Base-by-base conservation (phyloP, 2,113 vertebrate species). In the Entelurus aequoreus region DNA sequence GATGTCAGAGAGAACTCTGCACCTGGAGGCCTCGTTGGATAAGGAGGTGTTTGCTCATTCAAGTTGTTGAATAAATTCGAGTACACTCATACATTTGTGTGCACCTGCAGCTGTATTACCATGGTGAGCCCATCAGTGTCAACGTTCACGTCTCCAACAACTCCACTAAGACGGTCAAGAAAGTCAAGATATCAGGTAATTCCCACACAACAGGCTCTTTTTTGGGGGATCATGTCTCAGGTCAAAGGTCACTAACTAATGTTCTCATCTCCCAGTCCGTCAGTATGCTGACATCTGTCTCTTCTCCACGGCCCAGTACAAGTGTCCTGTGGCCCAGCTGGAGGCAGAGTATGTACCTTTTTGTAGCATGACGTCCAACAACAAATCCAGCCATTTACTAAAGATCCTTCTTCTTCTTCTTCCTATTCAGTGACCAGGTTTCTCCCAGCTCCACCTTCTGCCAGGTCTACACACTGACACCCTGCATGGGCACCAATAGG, bases 201-300 rank as follows among this genome's bases (percentile, higher is more conserved):
- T 15, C 11, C 62, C 1, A 28, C 28, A 28, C 28, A 11, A 46
- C 42, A 46, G 11, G 42, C 42, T 46, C 11, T 46, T 46, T 51
- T 21, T 53, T 53, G 15, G 28, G 28, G 4, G 28, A 51, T 51
- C 15, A 51, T 53, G 4, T 52, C 2, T 16, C 2, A 35, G 4
- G 51, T 28, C 11, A 46, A 6, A 6, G 11, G 42, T 46, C 42
- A 46, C 42, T 46, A 3, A 46, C 12, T 35, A 8, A 53, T 21
- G 16, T 53, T 6, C 4, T 11, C 10, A 19, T 53, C 21, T 53
- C 51, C 7, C 88, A 94, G 93, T 94, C 72, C 90, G 93, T 69
- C 93, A 94, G 72, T 94, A 90, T 6, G 93, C 93, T 0, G 92
- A 94, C 79, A 94, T 94, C 81, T 94, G 93, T 85, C 89, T 94